Evolutionary conservation across 64 coral and sea anemone species (phyloP).

Genomic region (Trachythela sp.): DNA sequence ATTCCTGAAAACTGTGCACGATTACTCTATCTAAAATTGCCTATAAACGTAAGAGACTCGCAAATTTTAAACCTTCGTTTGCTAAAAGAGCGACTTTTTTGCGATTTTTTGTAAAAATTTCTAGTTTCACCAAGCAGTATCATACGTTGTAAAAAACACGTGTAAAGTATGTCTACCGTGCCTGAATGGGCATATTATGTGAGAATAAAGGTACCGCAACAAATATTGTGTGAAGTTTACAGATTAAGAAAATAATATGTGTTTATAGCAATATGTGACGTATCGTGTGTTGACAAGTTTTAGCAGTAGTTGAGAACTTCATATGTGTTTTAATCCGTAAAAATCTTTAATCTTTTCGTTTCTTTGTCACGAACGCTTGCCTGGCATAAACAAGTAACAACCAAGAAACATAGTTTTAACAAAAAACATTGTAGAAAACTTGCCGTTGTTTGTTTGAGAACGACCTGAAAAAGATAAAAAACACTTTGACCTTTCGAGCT

Average conservation of each 20-base stretch:
- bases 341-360: neutral
- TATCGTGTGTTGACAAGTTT: neutral
- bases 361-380: neutral
- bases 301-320: neutral
- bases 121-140: too few relatives aligned
- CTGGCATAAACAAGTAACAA: neutral
- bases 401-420: too few relatives aligned
- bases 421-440: too few relatives aligned
- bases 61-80: too few relatives aligned
- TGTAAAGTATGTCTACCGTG: neutral
- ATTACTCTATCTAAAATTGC: neutral
- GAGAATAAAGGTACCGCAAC: neutral
- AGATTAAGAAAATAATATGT: neutral
- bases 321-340: neutral
- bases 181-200: neutral
- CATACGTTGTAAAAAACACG: too few relatives aligned
- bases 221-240: neutral
- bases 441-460: too few relatives aligned
- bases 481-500: too few relatives aligned
- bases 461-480: too few relatives aligned
- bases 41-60: neutral
- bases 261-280: slow-evolving; percentile 1
- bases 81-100: too few relatives aligned
- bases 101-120: too few relatives aligned
- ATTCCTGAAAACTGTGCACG: neutral